Base-by-base conservation (phyloP, 1,140 invertebrate species). In the Drosophila pachea region DNA sequence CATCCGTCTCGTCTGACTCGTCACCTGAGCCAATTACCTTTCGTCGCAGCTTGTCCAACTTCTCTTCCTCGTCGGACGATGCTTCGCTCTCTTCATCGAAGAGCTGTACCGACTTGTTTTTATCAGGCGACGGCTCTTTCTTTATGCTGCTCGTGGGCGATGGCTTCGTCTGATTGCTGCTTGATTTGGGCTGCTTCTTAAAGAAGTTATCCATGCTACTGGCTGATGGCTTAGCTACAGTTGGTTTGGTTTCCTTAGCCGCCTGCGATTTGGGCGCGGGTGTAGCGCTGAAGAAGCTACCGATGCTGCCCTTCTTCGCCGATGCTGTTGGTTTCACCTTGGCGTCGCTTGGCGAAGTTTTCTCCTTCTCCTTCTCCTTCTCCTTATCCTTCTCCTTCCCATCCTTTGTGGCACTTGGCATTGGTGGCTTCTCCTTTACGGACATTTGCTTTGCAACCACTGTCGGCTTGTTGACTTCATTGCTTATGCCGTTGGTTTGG, bases 61-160 rank as follows among this genome's bases (percentile, higher is more conserved):
- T 81, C 56, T 88, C 87, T 16, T 89, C 87, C 40, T 89, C 87
- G 50, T 89, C 87, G 3, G 87, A 88, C 4, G 76, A 81, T 0
- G 49, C 63, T 8, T 78, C 76, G 16, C 68, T 83, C 9, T 81
- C 83, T 5, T 52, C 74, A 11, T 56, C 66, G 29, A 88, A 88
- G 1, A 88, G 58, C 62, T 86, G 79, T 2, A 87, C 48, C 0
- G 87, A 88, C 9, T 71, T 87, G 53, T 88, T 88, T 14, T 33
- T 22, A 6, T 56, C 45, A 3, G 65, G 62, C 4, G 63, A 11
- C 9, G 45, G 32, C 45, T 70, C 63, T 32, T 74, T 81, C 35
- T 76, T 81, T 33, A 32, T 45, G 4, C 29, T 40, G 12, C 35
- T 60, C 22, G 22, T 22, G 22, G 22, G 22, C 3, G 22, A 22